Evolutionary conservation across 2,888 invertebrate genomes (phyloP).

Genomic region (Agrochola macilenta): DNA sequence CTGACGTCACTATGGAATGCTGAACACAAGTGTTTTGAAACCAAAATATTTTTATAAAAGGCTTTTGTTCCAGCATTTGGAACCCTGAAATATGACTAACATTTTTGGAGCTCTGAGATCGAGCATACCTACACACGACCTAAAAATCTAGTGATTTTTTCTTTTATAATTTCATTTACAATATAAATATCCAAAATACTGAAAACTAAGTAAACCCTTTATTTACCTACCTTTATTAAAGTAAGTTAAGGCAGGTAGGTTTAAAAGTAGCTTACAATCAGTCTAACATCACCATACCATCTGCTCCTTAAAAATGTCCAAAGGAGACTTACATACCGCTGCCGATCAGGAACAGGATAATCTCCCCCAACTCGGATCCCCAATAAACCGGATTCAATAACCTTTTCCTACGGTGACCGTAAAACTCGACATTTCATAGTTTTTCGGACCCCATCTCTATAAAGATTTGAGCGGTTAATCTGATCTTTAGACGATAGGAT

Average conservation of each 20-base stretch:
- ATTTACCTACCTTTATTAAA: not conserved
- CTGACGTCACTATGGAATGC: constrained; percentile 8
- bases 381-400: constrained; percentile 74
- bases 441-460: constrained; percentile 68
- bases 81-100: not conserved
- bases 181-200: not conserved
- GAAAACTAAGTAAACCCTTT: too few species aligned
- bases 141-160: not conserved
- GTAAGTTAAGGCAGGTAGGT: not conserved
- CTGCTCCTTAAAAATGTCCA: constrained; percentile 7
- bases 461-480: constrained; percentile 60
- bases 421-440: constrained; percentile 71
- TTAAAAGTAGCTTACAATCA: constrained; percentile 16
- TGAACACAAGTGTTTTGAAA: not conserved
- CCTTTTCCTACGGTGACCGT: constrained; percentile 66
- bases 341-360: constrained; percentile 63
- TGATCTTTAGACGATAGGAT: constrained; percentile 56
- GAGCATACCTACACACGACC: not conserved
- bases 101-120: not conserved
- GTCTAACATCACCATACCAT: constrained; percentile 12
- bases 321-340: constrained; percentile 61
- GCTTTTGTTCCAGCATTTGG: not conserved
- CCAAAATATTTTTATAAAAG: not conserved
- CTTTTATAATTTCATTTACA: not conserved
- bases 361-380: constrained; percentile 61